Conservation (phyloP, 2,113 vertebrate species). For the Puffinus mauretanicus region DNA sequence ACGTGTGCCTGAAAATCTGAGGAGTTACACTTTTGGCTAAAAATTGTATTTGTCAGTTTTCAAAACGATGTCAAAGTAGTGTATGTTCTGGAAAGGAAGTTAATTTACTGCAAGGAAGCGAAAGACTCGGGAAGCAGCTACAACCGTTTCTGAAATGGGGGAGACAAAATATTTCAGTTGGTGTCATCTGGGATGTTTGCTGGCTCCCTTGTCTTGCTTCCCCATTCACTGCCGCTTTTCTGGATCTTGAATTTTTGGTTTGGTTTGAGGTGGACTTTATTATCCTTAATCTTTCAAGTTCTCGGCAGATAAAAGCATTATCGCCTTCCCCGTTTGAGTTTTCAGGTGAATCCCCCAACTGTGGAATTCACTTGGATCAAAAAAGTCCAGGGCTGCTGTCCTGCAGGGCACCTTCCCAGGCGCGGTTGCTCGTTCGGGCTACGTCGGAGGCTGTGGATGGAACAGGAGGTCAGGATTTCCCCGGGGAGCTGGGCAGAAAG, state of each 20-base stretch:
- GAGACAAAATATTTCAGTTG: neutral
- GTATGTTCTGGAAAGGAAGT: neutral
- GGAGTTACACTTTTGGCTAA: neutral
- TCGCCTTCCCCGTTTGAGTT: neutral
- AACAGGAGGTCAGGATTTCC: neutral
- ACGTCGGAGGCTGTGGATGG: neutral
- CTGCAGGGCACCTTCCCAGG: neutral
- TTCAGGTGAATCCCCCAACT: neutral
- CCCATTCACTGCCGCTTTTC: accelerated
- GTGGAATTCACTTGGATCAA: neutral
- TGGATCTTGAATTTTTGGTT: neutral
- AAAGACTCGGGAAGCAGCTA: neutral
- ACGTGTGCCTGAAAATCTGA: accelerated
- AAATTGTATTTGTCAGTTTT: accelerated
- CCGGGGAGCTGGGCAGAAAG: neutral
- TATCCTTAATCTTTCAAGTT: neutral
- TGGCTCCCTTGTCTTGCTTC: neutral
- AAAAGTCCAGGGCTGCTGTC: neutral
- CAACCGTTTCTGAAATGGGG: too few species aligned
- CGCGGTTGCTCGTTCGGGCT: neutral
- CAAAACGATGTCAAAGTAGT: neutral
- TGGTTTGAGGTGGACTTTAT: neutral
- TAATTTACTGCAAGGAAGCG: neutral
- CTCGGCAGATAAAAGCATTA: neutral
- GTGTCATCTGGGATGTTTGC: neutral